A percentile compares a stretch with the other conserved stretches of the same genome.
Conservation (phyloP, 1,140 invertebrate genomes). For the Melitaea cinxia region DNA sequence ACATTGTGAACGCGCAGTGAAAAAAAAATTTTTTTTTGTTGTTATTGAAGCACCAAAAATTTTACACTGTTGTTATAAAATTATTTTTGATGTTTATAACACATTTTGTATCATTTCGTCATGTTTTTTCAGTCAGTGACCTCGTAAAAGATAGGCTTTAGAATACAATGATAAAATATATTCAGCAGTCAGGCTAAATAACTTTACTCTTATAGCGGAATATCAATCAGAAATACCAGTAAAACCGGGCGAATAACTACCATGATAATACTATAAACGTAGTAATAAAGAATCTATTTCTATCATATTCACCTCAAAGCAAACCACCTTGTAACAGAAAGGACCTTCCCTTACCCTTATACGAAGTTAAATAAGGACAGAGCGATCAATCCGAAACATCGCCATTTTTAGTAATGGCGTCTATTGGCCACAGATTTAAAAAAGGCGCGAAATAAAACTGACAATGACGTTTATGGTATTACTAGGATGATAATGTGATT, state of each 20-base stretch:
- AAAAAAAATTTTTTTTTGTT: too few relatives aligned
- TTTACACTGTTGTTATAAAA: too few relatives aligned
- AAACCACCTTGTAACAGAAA: neutral
- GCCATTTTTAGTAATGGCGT: neutral
- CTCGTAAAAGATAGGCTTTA: too few relatives aligned
- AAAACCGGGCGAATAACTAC: neutral
- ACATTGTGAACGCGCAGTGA: too few relatives aligned
- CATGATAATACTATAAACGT: neutral
- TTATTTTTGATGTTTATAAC: too few relatives aligned
- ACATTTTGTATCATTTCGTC: too few relatives aligned
- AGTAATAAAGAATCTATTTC: neutral
- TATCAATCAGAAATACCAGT: too few relatives aligned
- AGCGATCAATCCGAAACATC: neutral
- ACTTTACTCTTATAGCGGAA: too few relatives aligned
- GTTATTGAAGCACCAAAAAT: too few relatives aligned
- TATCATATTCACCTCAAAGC: neutral
- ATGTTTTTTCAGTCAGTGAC: too few relatives aligned
- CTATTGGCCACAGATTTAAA: conserved; percentile 5
- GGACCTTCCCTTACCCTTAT: conserved; percentile 4
- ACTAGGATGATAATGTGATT: neutral
- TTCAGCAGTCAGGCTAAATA: too few relatives aligned
- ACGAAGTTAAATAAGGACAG: conserved; percentile 5
- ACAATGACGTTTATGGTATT: conserved; percentile 8
- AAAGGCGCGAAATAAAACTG: conserved; percentile 5
- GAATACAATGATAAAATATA: too few relatives aligned